Evolutionary conservation across 2,888 invertebrate species (phyloP).

Genomic region (Cephus pygmeus): DNA sequence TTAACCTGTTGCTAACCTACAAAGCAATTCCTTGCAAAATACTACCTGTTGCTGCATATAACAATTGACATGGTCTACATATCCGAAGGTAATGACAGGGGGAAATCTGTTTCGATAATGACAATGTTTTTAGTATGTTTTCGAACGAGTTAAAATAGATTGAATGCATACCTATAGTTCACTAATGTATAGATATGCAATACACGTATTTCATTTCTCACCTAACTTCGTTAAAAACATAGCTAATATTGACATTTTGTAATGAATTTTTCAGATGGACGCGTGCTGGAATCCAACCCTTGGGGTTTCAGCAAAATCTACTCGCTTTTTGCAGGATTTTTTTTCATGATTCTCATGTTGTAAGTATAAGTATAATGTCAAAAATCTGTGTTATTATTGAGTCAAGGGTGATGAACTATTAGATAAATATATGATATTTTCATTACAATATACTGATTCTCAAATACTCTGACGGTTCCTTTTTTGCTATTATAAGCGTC

Average conservation of each 20-base stretch:
- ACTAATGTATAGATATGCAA: too few species aligned
- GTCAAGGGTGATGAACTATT: too few species aligned
- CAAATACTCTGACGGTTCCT: neutral
- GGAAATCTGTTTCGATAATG: slow-evolving; percentile 7
- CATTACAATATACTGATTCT: too few species aligned
- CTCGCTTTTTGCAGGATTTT: slow-evolving; percentile 36
- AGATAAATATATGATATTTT: too few species aligned
- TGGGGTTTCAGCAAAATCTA: slow-evolving; percentile 38
- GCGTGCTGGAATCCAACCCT: slow-evolving; percentile 32
- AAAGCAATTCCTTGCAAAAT: too few species aligned
- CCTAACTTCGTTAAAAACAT: too few species aligned
- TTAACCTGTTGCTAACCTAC: too few species aligned
- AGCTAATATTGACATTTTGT: neutral
- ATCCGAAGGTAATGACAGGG: slow-evolving; percentile 28
- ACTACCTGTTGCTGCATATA: too few species aligned
- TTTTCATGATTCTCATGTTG: slow-evolving; percentile 47
- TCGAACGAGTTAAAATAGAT: too few species aligned
- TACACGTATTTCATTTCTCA: too few species aligned
- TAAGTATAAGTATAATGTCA: slow-evolving; percentile 30
- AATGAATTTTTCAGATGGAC: slow-evolving; percentile 36
- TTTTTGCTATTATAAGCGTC: neutral
- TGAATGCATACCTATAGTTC: too few species aligned
- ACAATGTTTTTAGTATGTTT: too few species aligned
- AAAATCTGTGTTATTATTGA: neutral
- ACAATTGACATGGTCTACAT: slow-evolving; percentile 33